Evolutionary conservation across 1,140 invertebrate genomes (phyloP).

Genomic region (Drosophila teissieri): DNA sequence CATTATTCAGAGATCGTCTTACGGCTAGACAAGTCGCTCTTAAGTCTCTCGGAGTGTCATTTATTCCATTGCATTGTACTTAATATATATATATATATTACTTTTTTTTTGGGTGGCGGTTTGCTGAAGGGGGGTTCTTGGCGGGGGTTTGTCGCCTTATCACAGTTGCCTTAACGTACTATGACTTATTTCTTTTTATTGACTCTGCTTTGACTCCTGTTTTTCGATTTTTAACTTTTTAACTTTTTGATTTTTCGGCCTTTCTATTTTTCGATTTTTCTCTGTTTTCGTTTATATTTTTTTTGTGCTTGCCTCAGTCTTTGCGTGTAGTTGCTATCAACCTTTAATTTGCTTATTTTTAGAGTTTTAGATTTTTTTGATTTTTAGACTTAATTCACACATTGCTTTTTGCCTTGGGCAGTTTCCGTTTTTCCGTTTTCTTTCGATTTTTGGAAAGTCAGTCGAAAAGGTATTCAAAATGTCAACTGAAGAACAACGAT

Average conservation of each 20-base stretch:
- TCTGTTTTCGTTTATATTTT: constrained; percentile 21
- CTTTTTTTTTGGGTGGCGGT: constrained; percentile 24
- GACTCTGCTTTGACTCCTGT: constrained; percentile 57
- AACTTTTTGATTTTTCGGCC: constrained; percentile 1
- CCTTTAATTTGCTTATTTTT: constrained; percentile 29
- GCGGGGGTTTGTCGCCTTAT: constrained; percentile 40
- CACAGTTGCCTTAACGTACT: constrained; percentile 64
- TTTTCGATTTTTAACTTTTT: constrained; percentile 20
- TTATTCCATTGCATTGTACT: constrained; percentile 7
- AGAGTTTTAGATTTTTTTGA: neutral
- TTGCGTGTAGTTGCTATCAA: constrained; percentile 50
- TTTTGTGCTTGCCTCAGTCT: constrained; percentile 64
- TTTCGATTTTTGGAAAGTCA: constrained; percentile 7
- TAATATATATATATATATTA: constrained; percentile 6
- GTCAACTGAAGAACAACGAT: constrained; percentile 8
- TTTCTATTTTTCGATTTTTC: constrained; percentile 39
- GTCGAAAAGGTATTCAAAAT: constrained; percentile 17
- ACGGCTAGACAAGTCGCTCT: constrained; percentile 40
- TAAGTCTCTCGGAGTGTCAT: constrained; percentile 11
- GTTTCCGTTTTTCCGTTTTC: constrained; percentile 8
- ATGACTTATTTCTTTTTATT: constrained; percentile 11
- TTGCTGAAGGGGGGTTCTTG: constrained; percentile 26
- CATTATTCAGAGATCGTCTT: constrained; percentile 26
- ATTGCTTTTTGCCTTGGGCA: constrained; percentile 31
- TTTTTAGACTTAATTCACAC: constrained; percentile 16